Conservation (phyloP, 2,113 vertebrate species). For the Neogale vison region DNA sequence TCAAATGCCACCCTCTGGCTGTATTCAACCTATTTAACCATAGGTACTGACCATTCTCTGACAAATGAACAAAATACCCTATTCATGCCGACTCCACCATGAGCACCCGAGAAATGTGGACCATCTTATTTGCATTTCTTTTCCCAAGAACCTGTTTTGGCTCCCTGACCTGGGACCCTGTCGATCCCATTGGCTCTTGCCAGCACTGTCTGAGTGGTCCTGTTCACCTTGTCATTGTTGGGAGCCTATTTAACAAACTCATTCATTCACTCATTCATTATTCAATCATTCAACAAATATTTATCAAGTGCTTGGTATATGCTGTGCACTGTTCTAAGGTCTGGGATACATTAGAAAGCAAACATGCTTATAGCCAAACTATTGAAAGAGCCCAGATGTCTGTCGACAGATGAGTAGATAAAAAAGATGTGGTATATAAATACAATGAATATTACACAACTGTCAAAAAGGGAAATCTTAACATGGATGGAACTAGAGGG, state of each 20-base stretch:
- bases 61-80: neutral
- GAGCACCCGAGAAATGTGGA: neutral
- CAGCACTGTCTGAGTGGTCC: neutral
- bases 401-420: no score
- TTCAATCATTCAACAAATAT: neutral
- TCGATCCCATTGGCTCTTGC: neutral
- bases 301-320: neutral
- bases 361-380: neutral
- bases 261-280: neutral
- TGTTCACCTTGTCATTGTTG: neutral
- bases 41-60: neutral
- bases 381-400: no score
- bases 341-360: conserved; percentile 9
- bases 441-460: no score
- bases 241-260: neutral
- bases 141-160: neutral
- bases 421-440: no score
- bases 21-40: neutral
- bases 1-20: neutral
- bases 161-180: neutral
- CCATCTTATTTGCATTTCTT: neutral
- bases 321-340: neutral
- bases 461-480: no score
- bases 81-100: neutral
- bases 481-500: no score